Evolutionary conservation across 2,797 vertebrate species (phyloP), one percentile per base, ranked within the genome.

Genomic region (Gymnocypris eckloni): DNA sequence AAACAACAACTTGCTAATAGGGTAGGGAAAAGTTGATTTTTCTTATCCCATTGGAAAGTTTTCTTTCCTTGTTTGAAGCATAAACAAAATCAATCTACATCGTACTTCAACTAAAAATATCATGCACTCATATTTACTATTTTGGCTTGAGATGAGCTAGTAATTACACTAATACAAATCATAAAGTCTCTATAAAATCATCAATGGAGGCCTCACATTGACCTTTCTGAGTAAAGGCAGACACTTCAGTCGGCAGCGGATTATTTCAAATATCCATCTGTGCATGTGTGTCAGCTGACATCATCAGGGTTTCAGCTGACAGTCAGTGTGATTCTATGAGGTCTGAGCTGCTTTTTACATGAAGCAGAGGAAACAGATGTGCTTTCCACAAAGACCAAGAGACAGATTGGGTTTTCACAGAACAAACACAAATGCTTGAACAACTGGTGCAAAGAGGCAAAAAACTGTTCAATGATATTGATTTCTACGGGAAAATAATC

Each of bases 391-490:
- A 79, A 67, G 67, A 85, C 59, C 77, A 75, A 80, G 66, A 89
- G 77, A 86, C 75, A 86, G 83, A 86, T 86, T 81, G 66, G 70
- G 79, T 88, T 86, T 48, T 43, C 83, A 69, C 59, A 79, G 84
- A 82, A 85, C 67, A 86, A 80, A 81, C 54, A 54, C 33, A 75
- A 86, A 56, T 15, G 79, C 81, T 82, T 45, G 50, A 82, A 82
- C 73, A 82, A 84, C 73, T 71, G 70, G 39, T 82, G 13, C 25
- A 15, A 54, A 33, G 25, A 67, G n/a, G 64, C 28, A 37, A 86
- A 66, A 79, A 83, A 81, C 71, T 52, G 77, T 87, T 87, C 87
- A 86, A 54, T 43, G 75, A 84, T 88, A 89, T 90, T 54, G 87
- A 88, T 89, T 82, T 67, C 48, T 80, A 78, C 25, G 15, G 76